phyloP scores from a whole-genome alignment of 2,888 invertebrate species.

The Quadriops clusia region DNA sequence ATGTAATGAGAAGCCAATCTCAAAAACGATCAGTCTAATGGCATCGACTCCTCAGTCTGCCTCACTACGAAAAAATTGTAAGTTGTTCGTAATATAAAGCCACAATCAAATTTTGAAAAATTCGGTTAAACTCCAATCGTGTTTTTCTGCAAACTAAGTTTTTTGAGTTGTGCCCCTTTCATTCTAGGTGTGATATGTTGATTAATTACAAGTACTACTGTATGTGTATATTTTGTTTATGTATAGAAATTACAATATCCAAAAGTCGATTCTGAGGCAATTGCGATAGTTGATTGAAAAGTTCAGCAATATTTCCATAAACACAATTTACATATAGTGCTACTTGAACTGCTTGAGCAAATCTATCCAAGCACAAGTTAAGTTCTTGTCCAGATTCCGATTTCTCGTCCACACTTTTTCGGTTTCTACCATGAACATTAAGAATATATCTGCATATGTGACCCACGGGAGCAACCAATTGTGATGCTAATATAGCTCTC shows the following conservation, averaged over 20 bases:
- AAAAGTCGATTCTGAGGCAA: slow-evolving; percentile 54
- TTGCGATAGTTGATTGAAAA: slow-evolving; percentile 48
- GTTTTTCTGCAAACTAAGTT: no score
- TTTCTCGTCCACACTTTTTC: slow-evolving; percentile 10
- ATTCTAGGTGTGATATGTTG: no score
- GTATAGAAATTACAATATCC: slow-evolving; percentile 49
- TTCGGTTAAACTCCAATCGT: no score
- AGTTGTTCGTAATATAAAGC: no score
- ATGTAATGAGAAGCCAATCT: no score
- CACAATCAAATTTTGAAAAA: no score
- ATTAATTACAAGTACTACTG: no score
- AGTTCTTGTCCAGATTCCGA: no score
- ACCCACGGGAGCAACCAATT: slow-evolving; percentile 34
- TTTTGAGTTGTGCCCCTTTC: no score
- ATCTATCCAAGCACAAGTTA: slow-evolving; percentile 59
- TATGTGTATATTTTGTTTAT: slow-evolving; percentile 42
- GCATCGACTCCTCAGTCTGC: no score
- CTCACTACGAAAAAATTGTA: no score
- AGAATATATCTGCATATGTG: slow-evolving; percentile 18
- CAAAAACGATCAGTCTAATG: no score
- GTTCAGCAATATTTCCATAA: slow-evolving; percentile 64
- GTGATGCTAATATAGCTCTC: slow-evolving; percentile 52
- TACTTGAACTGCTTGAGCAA: slow-evolving; percentile 75
- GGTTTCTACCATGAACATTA: slow-evolving; percentile 13
- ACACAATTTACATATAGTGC: slow-evolving; percentile 67